phyloP scores from a whole-genome alignment of 1,140 invertebrate species.

The Nasonia longicornis region DNA sequence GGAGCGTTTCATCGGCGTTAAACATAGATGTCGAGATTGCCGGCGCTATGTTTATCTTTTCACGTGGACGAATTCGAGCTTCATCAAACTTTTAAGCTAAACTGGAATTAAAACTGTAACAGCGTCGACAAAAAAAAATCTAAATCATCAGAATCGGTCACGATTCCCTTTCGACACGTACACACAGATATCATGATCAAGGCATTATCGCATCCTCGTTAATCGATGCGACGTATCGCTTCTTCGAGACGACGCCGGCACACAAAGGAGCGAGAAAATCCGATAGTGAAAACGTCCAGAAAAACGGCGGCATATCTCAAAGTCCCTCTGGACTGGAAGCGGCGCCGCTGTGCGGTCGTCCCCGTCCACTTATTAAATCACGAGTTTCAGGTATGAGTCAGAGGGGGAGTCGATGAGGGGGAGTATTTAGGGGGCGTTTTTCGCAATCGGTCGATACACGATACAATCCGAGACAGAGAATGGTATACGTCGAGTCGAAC shows the following conservation, averaged over 20 bases:
- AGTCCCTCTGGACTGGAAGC: not conserved
- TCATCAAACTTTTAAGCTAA: too few species aligned
- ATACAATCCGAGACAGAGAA: not conserved
- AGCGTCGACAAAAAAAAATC: too few species aligned
- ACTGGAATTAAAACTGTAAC: too few species aligned
- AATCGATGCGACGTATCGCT: not conserved
- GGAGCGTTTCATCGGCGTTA: not conserved
- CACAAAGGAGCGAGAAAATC: slow-evolving; percentile 6
- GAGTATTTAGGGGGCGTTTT: slow-evolving; percentile 40
- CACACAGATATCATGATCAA: too few species aligned
- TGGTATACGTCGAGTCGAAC: not conserved
- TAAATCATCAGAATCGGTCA: too few species aligned
- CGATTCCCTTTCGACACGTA: too few species aligned
- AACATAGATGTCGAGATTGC: too few species aligned
- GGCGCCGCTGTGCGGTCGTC: too few species aligned
- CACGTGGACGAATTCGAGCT: not conserved
- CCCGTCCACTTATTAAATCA: slow-evolving; percentile 28
- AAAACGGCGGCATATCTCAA: not conserved
- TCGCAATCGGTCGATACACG: slow-evolving; percentile 36
- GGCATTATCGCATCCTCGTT: not conserved
- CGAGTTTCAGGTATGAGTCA: slow-evolving; percentile 36
- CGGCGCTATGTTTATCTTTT: not conserved
- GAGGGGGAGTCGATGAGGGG: not conserved
- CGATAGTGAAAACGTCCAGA: slow-evolving; percentile 11
- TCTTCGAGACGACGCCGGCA: not conserved